Evolutionary conservation across 2,888 invertebrate genomes (phyloP).

Genomic region (Dyspetes luteomarginatus): DNA sequence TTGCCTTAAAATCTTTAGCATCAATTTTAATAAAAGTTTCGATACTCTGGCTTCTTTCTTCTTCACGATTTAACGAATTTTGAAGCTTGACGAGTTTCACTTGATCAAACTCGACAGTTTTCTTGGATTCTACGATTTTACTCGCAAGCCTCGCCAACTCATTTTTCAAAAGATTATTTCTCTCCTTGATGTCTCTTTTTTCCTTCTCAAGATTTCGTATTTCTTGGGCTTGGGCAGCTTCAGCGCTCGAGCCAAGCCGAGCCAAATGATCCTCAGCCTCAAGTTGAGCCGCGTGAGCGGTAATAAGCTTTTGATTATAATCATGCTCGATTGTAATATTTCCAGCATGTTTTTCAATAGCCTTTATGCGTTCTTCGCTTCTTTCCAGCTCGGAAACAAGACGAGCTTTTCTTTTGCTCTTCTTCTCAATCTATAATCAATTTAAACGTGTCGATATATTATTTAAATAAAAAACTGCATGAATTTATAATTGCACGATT

Average conservation of each 20-base stretch:
- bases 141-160: conserved; percentile 85
- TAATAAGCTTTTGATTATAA: conserved; percentile 87
- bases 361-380: conserved; percentile 82
- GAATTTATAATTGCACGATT: no score
- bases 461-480: no score
- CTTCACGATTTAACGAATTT: conserved; percentile 88
- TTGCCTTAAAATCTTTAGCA: conserved; percentile 86
- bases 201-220: conserved; percentile 84
- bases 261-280: conserved; percentile 88
- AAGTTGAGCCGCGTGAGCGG: conserved; percentile 88
- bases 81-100: conserved; percentile 89
- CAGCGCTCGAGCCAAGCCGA: conserved; percentile 83
- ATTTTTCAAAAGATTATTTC: conserved; percentile 79
- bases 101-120: conserved; percentile 88
- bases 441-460: neutral
- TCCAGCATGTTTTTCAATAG: conserved; percentile 84
- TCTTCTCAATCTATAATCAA: conserved; percentile 82
- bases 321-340: conserved; percentile 85
- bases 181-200: conserved; percentile 83
- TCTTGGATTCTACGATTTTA: conserved; percentile 87
- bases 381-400: conserved; percentile 83
- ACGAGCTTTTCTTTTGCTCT: conserved; percentile 84
- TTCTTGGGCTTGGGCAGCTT: conserved; percentile 84
- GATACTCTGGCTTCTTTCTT: conserved; percentile 89
- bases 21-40: conserved; percentile 90